Evolutionary conservation across 2,888 invertebrate species (phyloP).

Genomic region (Caenorhabditis doughertyi): DNA sequence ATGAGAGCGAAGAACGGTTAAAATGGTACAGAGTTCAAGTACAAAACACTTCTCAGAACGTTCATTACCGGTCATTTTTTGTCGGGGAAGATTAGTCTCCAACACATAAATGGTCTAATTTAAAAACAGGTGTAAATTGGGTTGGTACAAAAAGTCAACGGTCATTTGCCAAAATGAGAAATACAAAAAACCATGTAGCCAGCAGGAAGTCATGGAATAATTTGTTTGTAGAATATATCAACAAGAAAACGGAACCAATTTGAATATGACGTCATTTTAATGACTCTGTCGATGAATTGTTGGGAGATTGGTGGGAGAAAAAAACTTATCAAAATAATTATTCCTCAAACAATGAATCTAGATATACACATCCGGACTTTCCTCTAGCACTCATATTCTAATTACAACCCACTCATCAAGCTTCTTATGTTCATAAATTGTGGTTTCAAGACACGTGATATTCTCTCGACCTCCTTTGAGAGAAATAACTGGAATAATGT

Average conservation of each 20-base stretch:
- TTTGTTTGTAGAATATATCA: too few relatives aligned
- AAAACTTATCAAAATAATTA: too few relatives aligned
- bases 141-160: background rate
- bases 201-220: background rate
- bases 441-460: too few relatives aligned
- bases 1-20: constrained; percentile 16
- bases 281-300: background rate
- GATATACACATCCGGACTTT: too few relatives aligned
- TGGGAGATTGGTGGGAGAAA: too few relatives aligned
- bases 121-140: constrained; percentile 5
- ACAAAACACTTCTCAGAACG: constrained; percentile 29
- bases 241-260: too few relatives aligned
- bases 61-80: constrained; percentile 18
- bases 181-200: background rate
- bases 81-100: background rate
- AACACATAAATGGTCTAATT: constrained; percentile 10
- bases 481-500: too few relatives aligned
- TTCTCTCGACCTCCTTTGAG: too few relatives aligned
- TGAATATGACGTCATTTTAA: background rate
- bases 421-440: background rate
- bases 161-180: background rate
- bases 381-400: background rate
- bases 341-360: too few relatives aligned
- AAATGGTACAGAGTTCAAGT: constrained; percentile 19
- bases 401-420: background rate